Conservation (phyloP, 2,888 invertebrate species). For the Drosophila mayaguana region DNA sequence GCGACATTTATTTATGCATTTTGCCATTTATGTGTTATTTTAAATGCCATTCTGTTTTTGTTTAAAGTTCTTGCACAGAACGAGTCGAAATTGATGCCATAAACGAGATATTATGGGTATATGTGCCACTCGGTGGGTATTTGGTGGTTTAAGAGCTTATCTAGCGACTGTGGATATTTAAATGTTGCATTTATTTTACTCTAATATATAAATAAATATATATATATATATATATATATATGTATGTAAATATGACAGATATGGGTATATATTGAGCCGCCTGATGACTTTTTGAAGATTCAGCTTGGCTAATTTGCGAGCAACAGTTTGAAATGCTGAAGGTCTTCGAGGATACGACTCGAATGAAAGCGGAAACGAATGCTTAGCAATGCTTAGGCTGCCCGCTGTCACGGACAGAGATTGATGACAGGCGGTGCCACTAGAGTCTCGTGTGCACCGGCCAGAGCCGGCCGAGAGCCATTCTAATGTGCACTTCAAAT, state of each 20-base stretch:
- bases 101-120: neutral
- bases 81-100: neutral
- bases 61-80: neutral
- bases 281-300: neutral
- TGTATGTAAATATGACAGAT: too few species aligned
- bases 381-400: constrained; percentile 7
- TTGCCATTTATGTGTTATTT: constrained; percentile 6
- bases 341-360: neutral
- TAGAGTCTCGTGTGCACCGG: constrained; percentile 30
- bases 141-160: neutral
- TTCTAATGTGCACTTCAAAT: constrained; percentile 49
- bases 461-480: constrained; percentile 33
- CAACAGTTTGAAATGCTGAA: neutral
- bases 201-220: neutral
- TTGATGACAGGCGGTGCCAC: constrained; percentile 42
- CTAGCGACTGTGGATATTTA: neutral
- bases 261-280: too few species aligned
- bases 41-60: neutral
- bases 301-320: neutral
- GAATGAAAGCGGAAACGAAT: neutral
- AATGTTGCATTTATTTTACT: neutral
- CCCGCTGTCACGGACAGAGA: constrained; percentile 46
- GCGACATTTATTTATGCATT: constrained; percentile 1
- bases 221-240: neutral
- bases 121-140: neutral